These are phyloP conservation scores for Hyperoplus lanceolatus DNA, from an alignment of 2,797 vertebrate species.

Conservation along the genomic window DNA sequence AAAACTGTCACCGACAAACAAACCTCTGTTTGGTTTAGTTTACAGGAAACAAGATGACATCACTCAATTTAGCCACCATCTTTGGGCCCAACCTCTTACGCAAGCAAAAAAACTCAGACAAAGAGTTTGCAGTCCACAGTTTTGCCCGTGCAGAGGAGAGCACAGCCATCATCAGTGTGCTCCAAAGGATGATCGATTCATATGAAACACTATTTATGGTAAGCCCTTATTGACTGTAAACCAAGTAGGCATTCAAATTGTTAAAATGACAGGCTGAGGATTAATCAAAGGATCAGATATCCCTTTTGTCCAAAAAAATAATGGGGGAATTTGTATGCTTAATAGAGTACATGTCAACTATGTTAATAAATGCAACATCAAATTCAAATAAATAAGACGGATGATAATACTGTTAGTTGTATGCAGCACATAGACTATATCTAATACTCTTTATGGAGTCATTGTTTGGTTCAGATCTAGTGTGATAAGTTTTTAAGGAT, in stretches of 20 bases:
- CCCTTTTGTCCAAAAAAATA: conserved; percentile 17
- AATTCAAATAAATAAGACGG: not conserved
- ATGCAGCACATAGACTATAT: not conserved
- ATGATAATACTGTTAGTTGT: conserved; percentile 6
- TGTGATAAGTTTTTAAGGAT: conserved; percentile 17
- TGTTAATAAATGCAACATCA: not conserved
- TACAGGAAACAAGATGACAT: conserved; percentile 98
- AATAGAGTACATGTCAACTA: conserved; percentile 38
- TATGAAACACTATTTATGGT: conserved; percentile 94
- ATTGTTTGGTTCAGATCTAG: not conserved
- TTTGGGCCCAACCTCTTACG: conserved; percentile 97
- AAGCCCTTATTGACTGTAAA: conserved; percentile 45
- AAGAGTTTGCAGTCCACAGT: conserved; percentile 96
- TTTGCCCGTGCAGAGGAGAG: conserved; percentile 96
- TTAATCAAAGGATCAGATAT: conserved; percentile 16
- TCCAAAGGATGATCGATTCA: conserved; percentile 94
- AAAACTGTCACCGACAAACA: too few species aligned
- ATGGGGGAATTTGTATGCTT: conserved; percentile 40
- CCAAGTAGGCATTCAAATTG: not conserved
- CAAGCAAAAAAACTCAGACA: conserved; percentile 96
- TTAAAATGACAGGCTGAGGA: not conserved
- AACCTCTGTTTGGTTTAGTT: conserved; percentile 77
- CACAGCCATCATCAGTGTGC: conserved; percentile 92
- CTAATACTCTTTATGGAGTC: conserved; percentile 1
- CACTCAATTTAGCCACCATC: conserved; percentile 96